These are phyloP conservation scores for Bombus vancouverensis DNA, from an alignment of 1,140 invertebrate species.

Conservation along the genomic window DNA sequence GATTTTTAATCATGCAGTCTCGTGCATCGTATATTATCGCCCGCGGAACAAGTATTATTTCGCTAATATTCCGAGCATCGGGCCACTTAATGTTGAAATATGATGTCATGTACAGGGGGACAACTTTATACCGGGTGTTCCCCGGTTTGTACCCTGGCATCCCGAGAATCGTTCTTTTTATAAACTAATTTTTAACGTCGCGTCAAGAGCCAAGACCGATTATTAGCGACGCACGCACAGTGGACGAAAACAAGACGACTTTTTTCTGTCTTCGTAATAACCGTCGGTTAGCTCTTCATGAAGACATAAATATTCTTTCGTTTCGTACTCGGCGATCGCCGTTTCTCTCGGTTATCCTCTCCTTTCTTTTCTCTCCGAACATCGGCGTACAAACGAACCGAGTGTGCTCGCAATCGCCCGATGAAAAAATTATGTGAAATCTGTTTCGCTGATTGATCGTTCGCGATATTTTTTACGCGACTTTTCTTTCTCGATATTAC, in stretches of 20 bases:
- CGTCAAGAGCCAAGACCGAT: background rate
- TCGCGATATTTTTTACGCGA: background rate
- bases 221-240: conserved; percentile 18
- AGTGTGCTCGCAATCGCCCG: background rate
- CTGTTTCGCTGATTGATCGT: background rate
- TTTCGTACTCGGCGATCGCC: background rate
- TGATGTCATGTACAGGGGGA: background rate
- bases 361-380: too few species aligned
- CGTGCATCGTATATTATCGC: conserved; percentile 40
- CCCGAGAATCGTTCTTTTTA: conserved; percentile 1
- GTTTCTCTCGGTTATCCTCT: too few species aligned
- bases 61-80: conserved; percentile 34
- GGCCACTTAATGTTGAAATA: conserved; percentile 48
- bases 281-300: background rate
- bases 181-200: conserved; percentile 36
- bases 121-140: conserved; percentile 38
- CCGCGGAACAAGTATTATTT: conserved; percentile 39
- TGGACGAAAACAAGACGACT: background rate
- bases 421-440: background rate
- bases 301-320: conserved; percentile 27
- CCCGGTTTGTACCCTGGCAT: background rate
- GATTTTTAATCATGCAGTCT: conserved; percentile 37
- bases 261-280: conserved; percentile 11
- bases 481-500: background rate
- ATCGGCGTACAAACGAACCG: background rate